Percentiles rank a stretch among this genome's conserved stretches.
These are phyloP conservation scores for Galemys pyrenaicus DNA, from an alignment of 2,113 vertebrate genomes.

Conservation along the genomic window DNA sequence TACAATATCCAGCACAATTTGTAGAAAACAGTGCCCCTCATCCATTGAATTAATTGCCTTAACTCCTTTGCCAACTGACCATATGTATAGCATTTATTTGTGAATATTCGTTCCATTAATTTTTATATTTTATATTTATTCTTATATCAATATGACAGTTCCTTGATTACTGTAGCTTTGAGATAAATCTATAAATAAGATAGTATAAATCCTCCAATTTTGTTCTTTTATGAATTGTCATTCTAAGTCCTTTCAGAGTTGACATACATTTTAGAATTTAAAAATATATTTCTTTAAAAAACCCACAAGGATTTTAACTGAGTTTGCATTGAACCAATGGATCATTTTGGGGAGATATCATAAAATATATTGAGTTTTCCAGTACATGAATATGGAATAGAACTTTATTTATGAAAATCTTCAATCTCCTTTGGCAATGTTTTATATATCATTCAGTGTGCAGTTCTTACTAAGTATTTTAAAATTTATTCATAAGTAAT, in stretches of 20 bases:
- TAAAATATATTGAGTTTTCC: neutral
- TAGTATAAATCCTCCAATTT: neutral
- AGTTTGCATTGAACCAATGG: neutral
- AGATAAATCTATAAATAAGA: neutral
- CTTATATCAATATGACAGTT: neutral
- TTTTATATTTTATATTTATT: neutral
- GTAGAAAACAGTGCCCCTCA: neutral
- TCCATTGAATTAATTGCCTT: neutral
- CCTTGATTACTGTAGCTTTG: neutral
- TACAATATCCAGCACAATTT: neutral
- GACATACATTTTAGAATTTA: constrained; percentile 6
- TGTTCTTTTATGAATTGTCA: constrained; percentile 7
- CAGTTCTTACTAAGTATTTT: neutral
- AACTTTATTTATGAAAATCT: neutral
- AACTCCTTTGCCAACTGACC: neutral
- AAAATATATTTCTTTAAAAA: neutral
- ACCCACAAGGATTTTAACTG: neutral
- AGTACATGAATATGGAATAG: neutral
- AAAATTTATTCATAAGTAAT: neutral
- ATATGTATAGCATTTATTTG: neutral
- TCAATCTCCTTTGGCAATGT: neutral
- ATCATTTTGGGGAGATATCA: neutral
- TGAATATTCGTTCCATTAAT: neutral
- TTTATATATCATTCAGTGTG: neutral
- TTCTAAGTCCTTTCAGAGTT: neutral